Evolutionary conservation across 1,140 invertebrate species (phyloP), one percentile per base, ranked within the genome.

Genomic region (Camponotus vicinus): DNA sequence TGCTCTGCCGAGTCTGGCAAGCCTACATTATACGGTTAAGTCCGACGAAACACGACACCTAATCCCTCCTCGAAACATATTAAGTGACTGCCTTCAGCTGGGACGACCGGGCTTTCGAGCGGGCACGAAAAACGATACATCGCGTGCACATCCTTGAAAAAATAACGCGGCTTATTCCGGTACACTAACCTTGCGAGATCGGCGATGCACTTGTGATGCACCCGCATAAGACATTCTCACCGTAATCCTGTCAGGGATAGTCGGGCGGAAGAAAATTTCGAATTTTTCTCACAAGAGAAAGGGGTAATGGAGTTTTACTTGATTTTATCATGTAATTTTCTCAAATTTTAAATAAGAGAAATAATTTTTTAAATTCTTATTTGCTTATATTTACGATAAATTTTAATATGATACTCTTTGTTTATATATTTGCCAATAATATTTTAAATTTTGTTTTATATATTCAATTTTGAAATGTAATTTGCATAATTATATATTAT

Each of bases 31-130:
- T 86, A 90, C 85, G 63, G 84, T 92, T 87, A 91, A 92, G 91
- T 89, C 91, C 80, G 57, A 34, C 85, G 94, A 91, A 95, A 95
- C 90, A 73, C 88, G 93, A 95, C 73, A 93, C 93, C 92, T 92
- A 94, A 94, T 94, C 92, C 92, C 92, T 91, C 83, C 88, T 92
- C 86, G 85, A 91, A 90, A 83, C 90, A 92, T 94, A 95, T 95
- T 94, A 94, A 95, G 89, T 95, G 90, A 93, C 94, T 92, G 85
- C 85, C 91, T 90, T 92, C 85, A 89, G 88, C 85, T 83, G 77
- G 69, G 40, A 77, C 55, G 42, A 32, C 49, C 9, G 55, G 49
- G 27, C 77, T 71, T 52, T 77, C 18, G 21, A 52, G 55, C 13
- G 21, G 52, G 55, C 67, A 69, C 84, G 89, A 85, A 91, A 92